These are phyloP conservation scores for Megalonaias nervosa DNA, from an alignment of 1,140 invertebrate species.

Conservation along the genomic window DNA sequence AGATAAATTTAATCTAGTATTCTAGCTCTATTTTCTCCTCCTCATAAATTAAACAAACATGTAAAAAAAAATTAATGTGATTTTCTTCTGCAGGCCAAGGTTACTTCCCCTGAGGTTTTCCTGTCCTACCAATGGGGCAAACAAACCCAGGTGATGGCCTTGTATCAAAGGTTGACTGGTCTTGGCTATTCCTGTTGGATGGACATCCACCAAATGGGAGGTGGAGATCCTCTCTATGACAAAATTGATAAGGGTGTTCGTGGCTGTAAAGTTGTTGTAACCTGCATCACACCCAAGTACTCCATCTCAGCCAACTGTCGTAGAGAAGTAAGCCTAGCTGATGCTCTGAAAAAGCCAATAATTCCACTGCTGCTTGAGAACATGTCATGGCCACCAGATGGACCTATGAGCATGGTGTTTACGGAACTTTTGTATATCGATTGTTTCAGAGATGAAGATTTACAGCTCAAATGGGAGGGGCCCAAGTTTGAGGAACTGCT, in stretches of 20 bases:
- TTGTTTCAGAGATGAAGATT: conserved; percentile 42
- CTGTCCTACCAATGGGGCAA: conserved; percentile 69
- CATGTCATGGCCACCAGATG: conserved; percentile 63
- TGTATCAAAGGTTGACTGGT: conserved; percentile 54
- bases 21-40: too few species aligned
- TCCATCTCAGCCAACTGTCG: conserved; percentile 65
- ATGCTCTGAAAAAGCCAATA: conserved; percentile 65
- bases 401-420: conserved; percentile 66
- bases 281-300: conserved; percentile 67
- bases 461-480: conserved; percentile 51
- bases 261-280: conserved; percentile 57
- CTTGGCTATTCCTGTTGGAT: conserved; percentile 65
- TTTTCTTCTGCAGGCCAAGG: too few species aligned
- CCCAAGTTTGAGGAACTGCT: conserved; percentile 49
- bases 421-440: conserved; percentile 63
- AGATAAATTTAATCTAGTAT: too few species aligned
- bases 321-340: conserved; percentile 62
- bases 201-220: conserved; percentile 70
- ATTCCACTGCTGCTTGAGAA: conserved; percentile 64
- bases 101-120: conserved; percentile 54
- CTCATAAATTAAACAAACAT: too few species aligned
- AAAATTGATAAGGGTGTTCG: conserved; percentile 67
- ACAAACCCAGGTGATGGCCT: conserved; percentile 59
- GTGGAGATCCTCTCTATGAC: conserved; percentile 67
- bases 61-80: too few species aligned